A percentile compares a stretch with the other conserved stretches of the same genome.
Conservation (phyloP, 2,113 vertebrate genomes). For the Chinchilla lanigera region DNA sequence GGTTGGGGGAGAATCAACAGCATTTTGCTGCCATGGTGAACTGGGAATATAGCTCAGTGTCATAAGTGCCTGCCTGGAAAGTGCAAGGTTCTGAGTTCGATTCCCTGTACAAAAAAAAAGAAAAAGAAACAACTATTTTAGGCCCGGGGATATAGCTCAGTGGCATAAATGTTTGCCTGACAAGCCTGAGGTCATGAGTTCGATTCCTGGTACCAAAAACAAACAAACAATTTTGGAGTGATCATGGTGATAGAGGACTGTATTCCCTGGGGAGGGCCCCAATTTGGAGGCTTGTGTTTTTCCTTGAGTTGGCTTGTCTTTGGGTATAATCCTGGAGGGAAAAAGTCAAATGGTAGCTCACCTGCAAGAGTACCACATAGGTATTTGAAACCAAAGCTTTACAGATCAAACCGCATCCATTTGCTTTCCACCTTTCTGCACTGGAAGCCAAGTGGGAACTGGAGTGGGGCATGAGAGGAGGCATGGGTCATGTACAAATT, state of each 20-base stretch:
- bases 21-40: neutral
- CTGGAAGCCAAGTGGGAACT: neutral
- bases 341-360: neutral
- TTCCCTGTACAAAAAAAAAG: no score
- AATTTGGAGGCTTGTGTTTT: neutral
- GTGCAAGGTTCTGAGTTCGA: no score
- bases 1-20: neutral
- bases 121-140: no score
- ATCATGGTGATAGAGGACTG: neutral
- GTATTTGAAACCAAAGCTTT: neutral
- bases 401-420: neutral
- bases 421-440: neutral
- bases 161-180: no score
- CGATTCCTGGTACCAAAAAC: no score
- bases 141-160: no score
- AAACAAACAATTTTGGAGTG: no score
- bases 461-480: neutral
- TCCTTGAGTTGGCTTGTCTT: neutral
- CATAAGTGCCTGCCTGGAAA: no score
- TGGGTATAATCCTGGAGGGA: neutral
- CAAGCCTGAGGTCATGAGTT: no score
- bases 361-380: neutral
- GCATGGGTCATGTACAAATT: neutral
- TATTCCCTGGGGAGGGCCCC: neutral
- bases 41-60: no score